Percentiles rank a stretch among this genome's conserved stretches.
phyloP scores from a whole-genome alignment of 1,140 invertebrate genomes.

The Mizuhopecten yessoensis region DNA sequence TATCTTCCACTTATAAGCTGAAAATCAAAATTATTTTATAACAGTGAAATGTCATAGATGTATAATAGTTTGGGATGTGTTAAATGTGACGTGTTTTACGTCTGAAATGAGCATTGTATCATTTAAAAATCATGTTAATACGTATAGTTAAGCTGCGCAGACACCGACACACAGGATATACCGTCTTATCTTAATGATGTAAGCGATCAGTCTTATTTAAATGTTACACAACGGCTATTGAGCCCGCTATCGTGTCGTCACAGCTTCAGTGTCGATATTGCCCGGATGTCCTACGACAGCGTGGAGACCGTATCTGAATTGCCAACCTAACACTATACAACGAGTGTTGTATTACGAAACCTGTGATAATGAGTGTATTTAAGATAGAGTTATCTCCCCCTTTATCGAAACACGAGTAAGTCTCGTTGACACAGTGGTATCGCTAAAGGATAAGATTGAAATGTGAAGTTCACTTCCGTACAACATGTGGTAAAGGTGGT shows the following conservation, averaged over 20 bases:
- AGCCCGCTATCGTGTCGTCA: neutral
- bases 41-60: too few relatives aligned
- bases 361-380: conserved; percentile 16
- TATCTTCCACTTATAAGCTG: too few relatives aligned
- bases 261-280: neutral
- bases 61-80: too few relatives aligned
- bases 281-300: neutral
- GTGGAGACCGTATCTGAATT: neutral
- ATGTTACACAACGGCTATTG: neutral
- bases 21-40: too few relatives aligned
- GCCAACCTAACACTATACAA: neutral
- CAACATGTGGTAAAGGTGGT: neutral
- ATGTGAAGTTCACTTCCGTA: neutral
- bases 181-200: neutral
- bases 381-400: neutral
- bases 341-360: neutral
- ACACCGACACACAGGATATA: neutral
- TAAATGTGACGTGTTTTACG: too few relatives aligned
- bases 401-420: neutral
- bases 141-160: neutral
- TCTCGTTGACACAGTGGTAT: neutral
- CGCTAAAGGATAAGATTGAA: neutral
- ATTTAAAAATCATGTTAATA: too few relatives aligned
- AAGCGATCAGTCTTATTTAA: neutral
- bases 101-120: too few relatives aligned